phyloP scores from a whole-genome alignment of 1,140 invertebrate genomes.

The Hylyphantes graminicola region DNA sequence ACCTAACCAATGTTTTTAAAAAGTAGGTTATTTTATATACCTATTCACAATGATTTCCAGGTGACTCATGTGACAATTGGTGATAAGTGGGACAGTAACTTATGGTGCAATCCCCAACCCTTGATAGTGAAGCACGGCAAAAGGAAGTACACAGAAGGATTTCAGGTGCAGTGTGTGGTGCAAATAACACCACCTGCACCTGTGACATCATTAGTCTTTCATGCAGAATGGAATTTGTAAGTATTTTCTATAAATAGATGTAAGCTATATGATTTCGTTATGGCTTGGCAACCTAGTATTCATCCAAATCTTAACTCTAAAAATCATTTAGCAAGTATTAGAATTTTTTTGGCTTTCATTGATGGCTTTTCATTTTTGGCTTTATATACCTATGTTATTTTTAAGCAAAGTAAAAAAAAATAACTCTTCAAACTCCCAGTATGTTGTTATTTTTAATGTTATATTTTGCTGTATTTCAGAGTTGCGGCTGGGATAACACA shows the following conservation, averaged over 20 bases:
- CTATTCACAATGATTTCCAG: background rate
- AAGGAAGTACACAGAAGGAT: constrained; percentile 74
- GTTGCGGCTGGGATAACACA: constrained; percentile 93
- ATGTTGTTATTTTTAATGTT: background rate
- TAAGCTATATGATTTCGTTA: no score
- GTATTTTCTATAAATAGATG: background rate
- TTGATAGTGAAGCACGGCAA: constrained; percentile 69
- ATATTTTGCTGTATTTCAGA: constrained; percentile 62
- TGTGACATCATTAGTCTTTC: constrained; percentile 86
- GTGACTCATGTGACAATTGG: constrained; percentile 52
- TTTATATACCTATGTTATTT: no score
- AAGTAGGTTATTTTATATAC: no score
- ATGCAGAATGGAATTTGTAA: constrained; percentile 81
- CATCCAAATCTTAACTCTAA: no score
- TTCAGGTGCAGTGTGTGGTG: constrained; percentile 82
- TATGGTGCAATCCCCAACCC: constrained; percentile 67
- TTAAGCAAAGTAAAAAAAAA: no score
- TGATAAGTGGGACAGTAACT: constrained; percentile 42
- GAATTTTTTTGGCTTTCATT: no score
- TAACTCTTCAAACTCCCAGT: no score
- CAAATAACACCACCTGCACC: constrained; percentile 94
- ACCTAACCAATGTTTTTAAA: background rate
- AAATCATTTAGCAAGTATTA: no score
- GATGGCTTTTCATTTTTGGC: no score
- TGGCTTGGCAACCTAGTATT: no score